phyloP scores from a whole-genome alignment of 2,113 vertebrate species.

The Marcusenius ussheri region DNA sequence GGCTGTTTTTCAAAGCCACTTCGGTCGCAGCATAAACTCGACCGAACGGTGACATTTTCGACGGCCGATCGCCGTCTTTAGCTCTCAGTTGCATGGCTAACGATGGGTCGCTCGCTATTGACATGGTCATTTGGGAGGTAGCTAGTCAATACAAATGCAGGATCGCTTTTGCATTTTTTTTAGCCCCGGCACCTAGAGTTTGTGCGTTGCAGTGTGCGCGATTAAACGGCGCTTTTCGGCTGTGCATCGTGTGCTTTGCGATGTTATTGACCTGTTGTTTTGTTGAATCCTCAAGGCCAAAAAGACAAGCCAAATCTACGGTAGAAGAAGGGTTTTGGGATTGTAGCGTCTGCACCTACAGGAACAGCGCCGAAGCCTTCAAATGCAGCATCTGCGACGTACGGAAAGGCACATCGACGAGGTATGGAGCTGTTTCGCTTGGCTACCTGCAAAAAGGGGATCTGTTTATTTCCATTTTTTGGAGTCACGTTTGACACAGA shows the following conservation, averaged over 20 bases:
- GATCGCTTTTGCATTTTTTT: background rate
- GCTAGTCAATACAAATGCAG: background rate
- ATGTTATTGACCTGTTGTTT: constrained; percentile 47
- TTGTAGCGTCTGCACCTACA: constrained; percentile 98
- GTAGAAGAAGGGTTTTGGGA: constrained; percentile 98
- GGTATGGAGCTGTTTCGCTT: constrained; percentile 60
- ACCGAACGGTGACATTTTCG: constrained; percentile 45
- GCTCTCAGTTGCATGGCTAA: constrained; percentile 30
- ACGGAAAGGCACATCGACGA: constrained; percentile 98
- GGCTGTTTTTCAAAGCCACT: constrained; percentile 48
- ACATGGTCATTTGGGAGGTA: background rate
- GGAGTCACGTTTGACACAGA: background rate
- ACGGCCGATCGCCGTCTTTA: constrained; percentile 11
- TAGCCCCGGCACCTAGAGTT: background rate
- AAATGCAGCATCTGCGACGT: constrained; percentile 99
- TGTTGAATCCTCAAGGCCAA: constrained; percentile 75
- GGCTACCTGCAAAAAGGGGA: background rate
- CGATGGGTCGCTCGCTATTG: constrained; percentile 38
- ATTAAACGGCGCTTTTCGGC: background rate
- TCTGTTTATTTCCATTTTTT: background rate
- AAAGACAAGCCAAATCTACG: constrained; percentile 94
- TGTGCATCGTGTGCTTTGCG: constrained; percentile 27
- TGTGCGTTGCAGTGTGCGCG: background rate
- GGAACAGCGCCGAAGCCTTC: constrained; percentile 97
- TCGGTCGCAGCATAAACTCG: constrained; percentile 31